These are phyloP conservation scores for Temnothorax longispinosus DNA, from an alignment of 1,140 invertebrate species.

Conservation along the genomic window DNA sequence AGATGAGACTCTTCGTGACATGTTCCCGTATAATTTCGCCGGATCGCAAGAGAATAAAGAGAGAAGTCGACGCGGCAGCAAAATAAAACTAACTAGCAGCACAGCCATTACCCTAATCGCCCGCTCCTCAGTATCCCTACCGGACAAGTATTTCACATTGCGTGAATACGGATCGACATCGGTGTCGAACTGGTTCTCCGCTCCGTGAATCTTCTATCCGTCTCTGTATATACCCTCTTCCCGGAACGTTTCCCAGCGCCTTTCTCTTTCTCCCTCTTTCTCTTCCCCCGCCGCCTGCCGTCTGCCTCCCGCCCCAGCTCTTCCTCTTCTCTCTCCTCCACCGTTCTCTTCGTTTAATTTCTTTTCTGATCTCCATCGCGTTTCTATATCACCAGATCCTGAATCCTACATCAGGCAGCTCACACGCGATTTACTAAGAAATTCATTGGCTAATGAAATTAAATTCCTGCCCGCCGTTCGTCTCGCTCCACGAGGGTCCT, in stretches of 20 bases:
- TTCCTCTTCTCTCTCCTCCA: slow-evolving; percentile 5
- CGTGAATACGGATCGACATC: slow-evolving; percentile 59
- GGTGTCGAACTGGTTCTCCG: slow-evolving; percentile 45
- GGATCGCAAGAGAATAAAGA: slow-evolving; percentile 31
- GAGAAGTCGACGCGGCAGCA: neutral
- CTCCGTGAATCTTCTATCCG: neutral
- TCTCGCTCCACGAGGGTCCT: neutral
- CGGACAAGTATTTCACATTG: slow-evolving; percentile 54
- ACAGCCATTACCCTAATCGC: slow-evolving; percentile 49
- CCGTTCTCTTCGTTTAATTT: slow-evolving; percentile 52
- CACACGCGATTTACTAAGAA: slow-evolving; percentile 75
- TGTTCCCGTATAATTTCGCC: neutral
- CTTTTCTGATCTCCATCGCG: slow-evolving; percentile 36
- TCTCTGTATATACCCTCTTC: slow-evolving; percentile 12
- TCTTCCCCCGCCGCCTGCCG: neutral
- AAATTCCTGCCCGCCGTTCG: slow-evolving; percentile 64
- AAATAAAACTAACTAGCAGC: slow-evolving; percentile 48
- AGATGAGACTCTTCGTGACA: slow-evolving; percentile 26
- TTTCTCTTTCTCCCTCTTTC: slow-evolving; percentile 1
- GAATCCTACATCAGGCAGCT: slow-evolving; percentile 63
- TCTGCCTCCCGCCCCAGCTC: neutral
- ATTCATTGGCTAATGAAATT: slow-evolving; percentile 77
- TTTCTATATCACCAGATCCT: slow-evolving; percentile 54
- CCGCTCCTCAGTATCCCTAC: slow-evolving; percentile 16
- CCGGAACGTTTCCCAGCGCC: slow-evolving; percentile 8